Conservation (phyloP, 2,797 vertebrate genomes). For the Sciurus vulgaris region DNA sequence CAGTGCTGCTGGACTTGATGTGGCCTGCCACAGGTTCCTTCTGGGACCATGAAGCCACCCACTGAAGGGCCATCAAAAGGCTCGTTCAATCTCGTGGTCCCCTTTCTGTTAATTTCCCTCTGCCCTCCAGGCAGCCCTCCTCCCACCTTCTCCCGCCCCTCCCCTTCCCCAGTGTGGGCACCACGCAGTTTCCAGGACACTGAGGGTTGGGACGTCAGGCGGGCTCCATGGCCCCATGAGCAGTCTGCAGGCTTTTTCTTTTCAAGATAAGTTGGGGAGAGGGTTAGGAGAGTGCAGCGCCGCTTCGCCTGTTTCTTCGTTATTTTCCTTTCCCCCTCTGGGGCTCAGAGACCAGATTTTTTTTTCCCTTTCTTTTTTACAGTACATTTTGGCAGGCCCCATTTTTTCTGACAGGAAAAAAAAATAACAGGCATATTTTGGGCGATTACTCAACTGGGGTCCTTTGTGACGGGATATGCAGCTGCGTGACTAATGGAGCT, state of each 20-base stretch:
- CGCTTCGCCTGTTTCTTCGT: conserved; percentile 74
- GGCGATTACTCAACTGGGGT: conserved; percentile 90
- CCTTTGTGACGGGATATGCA: conserved; percentile 90
- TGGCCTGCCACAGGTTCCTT: background rate
- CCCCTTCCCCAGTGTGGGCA: background rate
- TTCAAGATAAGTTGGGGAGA: conserved; percentile 45
- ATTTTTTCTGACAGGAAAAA: conserved; percentile 83
- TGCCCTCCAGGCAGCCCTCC: background rate
- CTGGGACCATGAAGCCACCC: background rate
- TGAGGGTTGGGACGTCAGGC: background rate
- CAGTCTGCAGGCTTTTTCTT: conserved; percentile 73
- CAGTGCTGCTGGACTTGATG: fast-evolving
- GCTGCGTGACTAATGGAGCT: conserved; percentile 90
- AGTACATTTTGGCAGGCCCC: conserved; percentile 87
- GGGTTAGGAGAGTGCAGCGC: conserved; percentile 72
- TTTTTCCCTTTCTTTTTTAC: conserved; percentile 66
- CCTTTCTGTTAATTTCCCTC: background rate
- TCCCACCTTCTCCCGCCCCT: background rate
- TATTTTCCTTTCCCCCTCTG: conserved; percentile 78
- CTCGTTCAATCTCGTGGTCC: background rate
- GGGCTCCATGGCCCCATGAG: background rate
- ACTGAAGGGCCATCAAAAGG: background rate
- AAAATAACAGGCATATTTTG: conserved; percentile 90
- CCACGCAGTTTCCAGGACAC: background rate
- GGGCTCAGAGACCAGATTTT: conserved; percentile 63